Percentiles rank a stretch among this genome's conserved stretches.
Evolutionary conservation across 2,113 vertebrate species (phyloP).

Genomic region (Setophaga petechia): DNA sequence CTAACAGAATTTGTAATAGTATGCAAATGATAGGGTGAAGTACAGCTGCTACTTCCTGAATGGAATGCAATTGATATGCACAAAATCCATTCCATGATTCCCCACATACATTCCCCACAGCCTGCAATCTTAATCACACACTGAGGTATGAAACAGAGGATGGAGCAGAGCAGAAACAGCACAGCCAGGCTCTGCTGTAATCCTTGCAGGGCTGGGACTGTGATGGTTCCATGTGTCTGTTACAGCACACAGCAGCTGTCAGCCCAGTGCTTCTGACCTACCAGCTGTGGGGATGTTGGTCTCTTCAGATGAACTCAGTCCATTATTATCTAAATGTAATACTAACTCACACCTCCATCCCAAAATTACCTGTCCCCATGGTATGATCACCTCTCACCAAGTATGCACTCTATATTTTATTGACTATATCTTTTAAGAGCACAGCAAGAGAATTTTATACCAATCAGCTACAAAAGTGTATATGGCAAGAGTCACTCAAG

Average conservation of each 20-base stretch:
- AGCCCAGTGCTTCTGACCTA: background rate
- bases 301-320: background rate
- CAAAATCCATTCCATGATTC: background rate
- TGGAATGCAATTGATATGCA: background rate
- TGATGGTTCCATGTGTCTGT: background rate
- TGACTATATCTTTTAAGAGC: background rate
- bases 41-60: background rate
- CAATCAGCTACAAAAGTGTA: background rate
- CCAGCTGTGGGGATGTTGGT: fast-evolving
- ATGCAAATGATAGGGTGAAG: background rate
- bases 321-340: background rate
- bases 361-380: background rate
- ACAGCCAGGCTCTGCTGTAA: background rate
- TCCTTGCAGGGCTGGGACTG: fast-evolving
- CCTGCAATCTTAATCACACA: background rate
- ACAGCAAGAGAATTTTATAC: background rate
- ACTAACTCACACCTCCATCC: background rate
- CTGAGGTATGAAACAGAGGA: background rate
- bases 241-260: background rate
- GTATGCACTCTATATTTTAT: background rate
- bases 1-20: background rate
- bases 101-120: background rate
- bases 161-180: fast-evolving
- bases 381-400: background rate
- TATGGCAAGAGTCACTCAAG: background rate